These are phyloP conservation scores for Leptatherina wallacei DNA, from an alignment of 2,797 vertebrate species.

Conservation along the genomic window DNA sequence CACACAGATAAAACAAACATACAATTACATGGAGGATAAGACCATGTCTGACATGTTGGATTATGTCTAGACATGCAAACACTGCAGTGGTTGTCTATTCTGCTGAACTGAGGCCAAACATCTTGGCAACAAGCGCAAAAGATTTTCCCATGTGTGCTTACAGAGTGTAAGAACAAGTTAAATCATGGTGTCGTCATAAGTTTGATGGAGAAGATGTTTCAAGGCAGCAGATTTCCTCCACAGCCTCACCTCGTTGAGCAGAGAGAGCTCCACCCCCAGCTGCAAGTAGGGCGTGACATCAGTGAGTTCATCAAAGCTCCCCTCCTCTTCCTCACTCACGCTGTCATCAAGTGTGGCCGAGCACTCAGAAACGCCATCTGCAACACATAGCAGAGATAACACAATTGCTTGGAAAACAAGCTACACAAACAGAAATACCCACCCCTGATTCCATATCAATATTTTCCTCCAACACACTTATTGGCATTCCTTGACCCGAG, in stretches of 20 bases:
- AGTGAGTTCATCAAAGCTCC: conserved; percentile 92
- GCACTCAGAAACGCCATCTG: conserved; percentile 87
- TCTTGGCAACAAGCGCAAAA: conserved; percentile 40
- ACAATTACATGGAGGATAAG: conserved; percentile 69
- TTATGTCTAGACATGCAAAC: conserved; percentile 56
- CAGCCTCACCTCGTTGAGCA: conserved; percentile 91
- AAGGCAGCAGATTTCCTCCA: conserved; percentile 21
- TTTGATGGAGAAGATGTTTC: conserved; percentile 14
- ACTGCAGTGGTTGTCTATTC: conserved; percentile 24
- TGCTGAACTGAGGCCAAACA: conserved; percentile 46
- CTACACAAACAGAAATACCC: conserved; percentile 12
- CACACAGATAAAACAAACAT: conserved; percentile 63
- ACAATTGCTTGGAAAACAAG: conserved; percentile 2
- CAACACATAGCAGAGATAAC: conserved; percentile 57
- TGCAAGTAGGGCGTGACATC: conserved; percentile 91
- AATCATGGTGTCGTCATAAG: conserved; percentile 21
- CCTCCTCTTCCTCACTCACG: conserved; percentile 96
- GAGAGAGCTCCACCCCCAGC: conserved; percentile 91
- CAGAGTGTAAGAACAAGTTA: conserved; percentile 17
- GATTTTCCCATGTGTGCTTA: conserved; percentile 39
- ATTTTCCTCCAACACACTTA: conserved; percentile 35
- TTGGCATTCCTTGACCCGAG: conserved; percentile 49
- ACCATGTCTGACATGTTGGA: conserved; percentile 62
- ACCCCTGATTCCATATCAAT: conserved; percentile 27
- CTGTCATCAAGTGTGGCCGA: conserved; percentile 89